Conservation (phyloP, 2,113 vertebrate species). For the Scomber colias region DNA sequence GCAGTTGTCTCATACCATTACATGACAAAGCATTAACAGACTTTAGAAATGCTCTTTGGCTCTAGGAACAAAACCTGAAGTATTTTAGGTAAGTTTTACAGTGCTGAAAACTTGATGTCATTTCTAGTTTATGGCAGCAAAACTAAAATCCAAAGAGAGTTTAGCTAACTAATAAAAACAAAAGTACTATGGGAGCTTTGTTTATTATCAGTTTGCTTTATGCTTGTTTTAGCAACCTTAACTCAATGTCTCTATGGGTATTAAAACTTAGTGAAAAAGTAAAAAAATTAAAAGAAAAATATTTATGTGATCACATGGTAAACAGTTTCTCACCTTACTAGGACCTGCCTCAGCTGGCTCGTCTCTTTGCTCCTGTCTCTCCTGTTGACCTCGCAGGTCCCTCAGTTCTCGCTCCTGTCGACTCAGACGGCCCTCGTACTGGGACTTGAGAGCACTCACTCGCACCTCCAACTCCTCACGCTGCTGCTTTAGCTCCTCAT, state of each 20-base stretch:
- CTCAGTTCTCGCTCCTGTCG: constrained; percentile 93
- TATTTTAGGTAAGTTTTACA: not conserved
- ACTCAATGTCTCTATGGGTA: no score
- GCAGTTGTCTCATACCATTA: not conserved
- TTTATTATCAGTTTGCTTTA: no score
- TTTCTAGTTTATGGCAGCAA: no score
- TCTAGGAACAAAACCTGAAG: not conserved
- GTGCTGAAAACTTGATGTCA: no score
- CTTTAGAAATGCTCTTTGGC: not conserved
- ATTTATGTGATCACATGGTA: no score
- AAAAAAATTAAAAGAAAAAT: not conserved
- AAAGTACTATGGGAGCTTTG: no score
- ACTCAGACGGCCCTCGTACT: constrained; percentile 95
- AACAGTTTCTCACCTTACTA: constrained; percentile 87
- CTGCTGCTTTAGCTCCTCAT: constrained; percentile 94
- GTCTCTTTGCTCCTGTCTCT: constrained; percentile 95
- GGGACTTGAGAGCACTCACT: constrained; percentile 94
- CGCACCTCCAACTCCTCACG: constrained; percentile 95
- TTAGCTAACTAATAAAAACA: no score
- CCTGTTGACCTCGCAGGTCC: constrained; percentile 92
- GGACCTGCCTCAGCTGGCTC: constrained; percentile 90
- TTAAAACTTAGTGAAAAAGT: no score
- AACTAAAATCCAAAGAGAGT: no score
- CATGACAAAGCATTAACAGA: not conserved
- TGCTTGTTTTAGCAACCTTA: no score